These are phyloP conservation scores for Pogoniulus pusillus DNA, from an alignment of 2,797 vertebrate genomes.

Conservation along the genomic window DNA sequence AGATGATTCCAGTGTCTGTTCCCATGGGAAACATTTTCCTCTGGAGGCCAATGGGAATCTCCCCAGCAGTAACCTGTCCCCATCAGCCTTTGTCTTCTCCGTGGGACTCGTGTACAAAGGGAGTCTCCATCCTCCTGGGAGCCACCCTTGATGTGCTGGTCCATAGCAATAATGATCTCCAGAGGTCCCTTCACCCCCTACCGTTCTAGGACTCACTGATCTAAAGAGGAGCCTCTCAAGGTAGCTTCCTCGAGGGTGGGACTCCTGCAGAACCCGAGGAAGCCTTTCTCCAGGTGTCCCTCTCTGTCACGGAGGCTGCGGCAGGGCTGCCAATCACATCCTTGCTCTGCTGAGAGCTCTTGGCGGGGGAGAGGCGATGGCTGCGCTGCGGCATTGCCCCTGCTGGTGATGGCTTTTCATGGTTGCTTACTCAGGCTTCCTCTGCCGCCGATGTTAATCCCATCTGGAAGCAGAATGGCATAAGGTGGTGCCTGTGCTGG, in stretches of 20 bases:
- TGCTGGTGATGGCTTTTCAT: neutral
- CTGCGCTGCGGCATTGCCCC: neutral
- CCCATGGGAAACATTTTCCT: no score
- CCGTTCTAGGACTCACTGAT: neutral
- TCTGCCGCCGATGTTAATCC: slow-evolving; percentile 23
- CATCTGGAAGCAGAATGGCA: neutral
- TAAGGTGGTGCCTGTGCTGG: neutral
- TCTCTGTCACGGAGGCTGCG: neutral
- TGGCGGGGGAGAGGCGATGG: neutral
- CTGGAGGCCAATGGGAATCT: no score
- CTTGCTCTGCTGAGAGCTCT: neutral
- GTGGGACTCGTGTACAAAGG: no score
- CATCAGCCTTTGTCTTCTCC: no score
- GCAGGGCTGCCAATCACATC: neutral
- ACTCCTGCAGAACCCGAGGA: slow-evolving; percentile 2
- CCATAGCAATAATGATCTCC: no score
- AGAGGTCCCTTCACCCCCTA: no score
- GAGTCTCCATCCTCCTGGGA: no score
- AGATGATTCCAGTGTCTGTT: no score
- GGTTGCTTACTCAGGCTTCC: slow-evolving; percentile 13
- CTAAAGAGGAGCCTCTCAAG: neutral
- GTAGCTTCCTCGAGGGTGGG: neutral
- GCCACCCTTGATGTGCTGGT: no score
- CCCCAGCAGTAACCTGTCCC: no score
- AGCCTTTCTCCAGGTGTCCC: neutral